A percentile compares a stretch with the other conserved stretches of the same genome.
Evolutionary conservation across 2,888 invertebrate species (phyloP).

Genomic region (Sturmia bella): DNA sequence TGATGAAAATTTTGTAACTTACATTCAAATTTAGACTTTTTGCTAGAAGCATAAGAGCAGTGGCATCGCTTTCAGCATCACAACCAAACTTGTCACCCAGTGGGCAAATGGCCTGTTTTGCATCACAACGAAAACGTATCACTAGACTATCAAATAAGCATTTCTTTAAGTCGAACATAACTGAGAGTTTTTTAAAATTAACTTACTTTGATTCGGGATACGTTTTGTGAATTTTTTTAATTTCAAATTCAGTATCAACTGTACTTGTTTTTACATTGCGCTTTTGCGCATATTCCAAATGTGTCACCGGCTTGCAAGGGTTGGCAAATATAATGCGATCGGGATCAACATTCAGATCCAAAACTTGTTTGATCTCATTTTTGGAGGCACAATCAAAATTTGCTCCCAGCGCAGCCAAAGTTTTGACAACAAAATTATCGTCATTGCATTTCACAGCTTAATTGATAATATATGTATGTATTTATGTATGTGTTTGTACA

Average conservation of each 20-base stretch:
- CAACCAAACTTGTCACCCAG: constrained; percentile 98
- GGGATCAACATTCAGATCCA: constrained; percentile 75
- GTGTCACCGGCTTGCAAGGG: constrained; percentile 96
- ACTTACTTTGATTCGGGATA: constrained; percentile 88
- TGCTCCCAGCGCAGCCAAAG: constrained; percentile 92
- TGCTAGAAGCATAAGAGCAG: constrained; percentile 88
- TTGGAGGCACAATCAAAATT: constrained; percentile 99
- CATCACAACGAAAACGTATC: constrained; percentile 94
- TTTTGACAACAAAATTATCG: constrained; percentile 89
- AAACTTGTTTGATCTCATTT: constrained; percentile 91
- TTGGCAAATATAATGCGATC: constrained; percentile 96
- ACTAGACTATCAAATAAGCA: constrained; percentile 85
- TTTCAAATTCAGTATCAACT: constrained; percentile 96
- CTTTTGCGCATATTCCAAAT: constrained; percentile 91
- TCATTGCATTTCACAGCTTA: constrained; percentile 98
- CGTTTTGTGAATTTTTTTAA: constrained; percentile 92
- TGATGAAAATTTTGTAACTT: constrained; percentile 50
- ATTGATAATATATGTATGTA: not conserved
- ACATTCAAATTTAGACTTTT: constrained; percentile 89
- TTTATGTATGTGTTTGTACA: no score
- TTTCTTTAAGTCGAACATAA: not conserved
- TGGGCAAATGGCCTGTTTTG: constrained; percentile 91
- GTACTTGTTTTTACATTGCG: constrained; percentile 92
- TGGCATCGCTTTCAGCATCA: constrained; percentile 89
- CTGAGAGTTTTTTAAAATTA: no score